Conservation (phyloP, 2,797 vertebrate species). For the Pitangus sulphuratus region DNA sequence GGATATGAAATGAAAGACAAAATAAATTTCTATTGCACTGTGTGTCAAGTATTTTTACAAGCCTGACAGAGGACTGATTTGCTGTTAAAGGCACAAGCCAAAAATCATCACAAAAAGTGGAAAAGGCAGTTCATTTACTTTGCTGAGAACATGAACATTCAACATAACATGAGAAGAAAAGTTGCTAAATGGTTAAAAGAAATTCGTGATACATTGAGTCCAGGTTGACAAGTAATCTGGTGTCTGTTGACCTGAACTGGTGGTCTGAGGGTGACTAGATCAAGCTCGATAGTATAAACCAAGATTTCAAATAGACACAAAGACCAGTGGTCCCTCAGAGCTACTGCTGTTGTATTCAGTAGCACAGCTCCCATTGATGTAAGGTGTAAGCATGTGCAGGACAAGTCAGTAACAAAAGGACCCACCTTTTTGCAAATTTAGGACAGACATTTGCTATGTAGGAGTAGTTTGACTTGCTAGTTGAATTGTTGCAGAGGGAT, state of each 20-base stretch:
- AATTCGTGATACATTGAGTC: not conserved
- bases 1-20: constrained; percentile 29
- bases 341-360: not conserved
- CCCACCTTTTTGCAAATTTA: not conserved
- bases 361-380: not conserved
- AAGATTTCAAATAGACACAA: not conserved
- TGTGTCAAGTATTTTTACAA: constrained; percentile 3
- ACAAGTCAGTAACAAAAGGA: not conserved
- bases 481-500: not conserved
- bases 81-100: not conserved
- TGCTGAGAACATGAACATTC: not conserved
- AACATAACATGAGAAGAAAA: not conserved
- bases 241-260: not conserved
- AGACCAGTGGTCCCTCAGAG: not conserved
- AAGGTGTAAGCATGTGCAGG: not conserved
- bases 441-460: not conserved
- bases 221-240: not conserved
- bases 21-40: not conserved
- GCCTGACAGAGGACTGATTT: not conserved
- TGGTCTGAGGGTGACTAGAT: not conserved
- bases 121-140: not conserved
- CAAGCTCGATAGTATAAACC: not conserved
- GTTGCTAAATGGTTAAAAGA: not conserved
- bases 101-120: not conserved
- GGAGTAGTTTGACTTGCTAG: constrained; percentile 3